Conservation (phyloP, 2,888 invertebrate species). For the Ichneumon xanthorius region DNA sequence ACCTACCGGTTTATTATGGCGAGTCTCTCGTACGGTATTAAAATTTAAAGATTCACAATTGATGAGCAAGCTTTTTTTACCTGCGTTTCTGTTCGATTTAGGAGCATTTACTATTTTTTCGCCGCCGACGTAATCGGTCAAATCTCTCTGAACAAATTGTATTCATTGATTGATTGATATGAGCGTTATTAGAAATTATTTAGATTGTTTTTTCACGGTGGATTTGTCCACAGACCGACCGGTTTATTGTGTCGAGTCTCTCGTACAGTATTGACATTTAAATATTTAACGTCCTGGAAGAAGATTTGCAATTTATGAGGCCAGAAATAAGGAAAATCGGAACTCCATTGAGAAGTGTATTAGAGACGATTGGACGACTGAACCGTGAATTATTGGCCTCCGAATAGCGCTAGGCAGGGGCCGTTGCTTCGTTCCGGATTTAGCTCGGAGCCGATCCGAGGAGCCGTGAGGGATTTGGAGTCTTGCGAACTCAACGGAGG, state of each 20-base stretch:
- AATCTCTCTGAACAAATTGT: no score
- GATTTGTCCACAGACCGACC: no score
- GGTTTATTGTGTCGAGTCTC: neutral
- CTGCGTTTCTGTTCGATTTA: no score
- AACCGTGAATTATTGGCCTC: slow-evolving; percentile 60
- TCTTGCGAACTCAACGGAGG: slow-evolving; percentile 20
- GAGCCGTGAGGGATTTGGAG: slow-evolving; percentile 38
- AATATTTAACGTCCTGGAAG: slow-evolving; percentile 30
- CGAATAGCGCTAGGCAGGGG: slow-evolving; percentile 28
- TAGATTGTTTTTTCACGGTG: neutral
- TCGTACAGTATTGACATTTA: neutral
- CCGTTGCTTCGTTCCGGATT: slow-evolving; percentile 53
- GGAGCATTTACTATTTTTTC: no score
- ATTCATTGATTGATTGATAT: no score
- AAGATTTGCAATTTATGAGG: slow-evolving; percentile 30
- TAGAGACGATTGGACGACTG: slow-evolving; percentile 50
- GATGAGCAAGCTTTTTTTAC: no score
- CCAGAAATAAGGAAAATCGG: slow-evolving; percentile 39
- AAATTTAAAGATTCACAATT: no score
- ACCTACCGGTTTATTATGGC: no score
- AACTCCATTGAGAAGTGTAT: slow-evolving; percentile 30
- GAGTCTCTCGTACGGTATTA: no score
- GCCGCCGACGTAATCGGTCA: no score
- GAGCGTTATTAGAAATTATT: no score
- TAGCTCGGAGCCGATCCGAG: slow-evolving; percentile 52